These are phyloP conservation scores for Elephas maximus DNA, from an alignment of 2,113 vertebrate species.

Conservation along the genomic window DNA sequence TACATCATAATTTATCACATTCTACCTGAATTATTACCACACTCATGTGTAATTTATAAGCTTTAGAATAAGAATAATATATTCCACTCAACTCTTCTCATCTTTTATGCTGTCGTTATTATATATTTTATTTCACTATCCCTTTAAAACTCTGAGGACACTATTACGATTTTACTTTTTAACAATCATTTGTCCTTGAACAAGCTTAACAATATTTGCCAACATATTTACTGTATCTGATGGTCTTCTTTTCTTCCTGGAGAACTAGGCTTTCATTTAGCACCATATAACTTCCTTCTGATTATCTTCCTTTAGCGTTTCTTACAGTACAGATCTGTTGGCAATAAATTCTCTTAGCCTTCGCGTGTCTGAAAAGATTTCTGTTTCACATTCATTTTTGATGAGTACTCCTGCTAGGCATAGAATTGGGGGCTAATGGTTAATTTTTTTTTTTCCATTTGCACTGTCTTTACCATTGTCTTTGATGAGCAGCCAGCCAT, in stretches of 20 bases:
- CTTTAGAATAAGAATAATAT: background rate
- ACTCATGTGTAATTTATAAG: background rate
- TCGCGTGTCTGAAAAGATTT: too few species aligned
- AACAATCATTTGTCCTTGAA: background rate
- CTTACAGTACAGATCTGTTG: background rate
- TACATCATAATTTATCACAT: background rate
- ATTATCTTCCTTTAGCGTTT: background rate
- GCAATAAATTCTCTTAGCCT: too few species aligned
- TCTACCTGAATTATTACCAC: background rate
- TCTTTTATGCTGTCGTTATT: background rate
- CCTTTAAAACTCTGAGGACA: background rate
- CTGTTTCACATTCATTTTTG: too few species aligned
- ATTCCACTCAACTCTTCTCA: background rate
- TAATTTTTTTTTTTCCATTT: background rate
- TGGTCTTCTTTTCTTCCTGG: background rate
- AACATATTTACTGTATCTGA: background rate
- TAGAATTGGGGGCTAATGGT: too few species aligned
- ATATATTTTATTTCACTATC: background rate
- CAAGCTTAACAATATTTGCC: background rate
- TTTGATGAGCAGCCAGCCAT: background rate
- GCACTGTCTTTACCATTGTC: background rate
- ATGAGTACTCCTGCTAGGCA: too few species aligned
- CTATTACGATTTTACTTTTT: constrained; percentile 2
- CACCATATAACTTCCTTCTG: background rate
- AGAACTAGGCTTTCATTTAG: background rate